phyloP scores from a whole-genome alignment of 2,888 invertebrate genomes.

The Doris montereyensis region DNA sequence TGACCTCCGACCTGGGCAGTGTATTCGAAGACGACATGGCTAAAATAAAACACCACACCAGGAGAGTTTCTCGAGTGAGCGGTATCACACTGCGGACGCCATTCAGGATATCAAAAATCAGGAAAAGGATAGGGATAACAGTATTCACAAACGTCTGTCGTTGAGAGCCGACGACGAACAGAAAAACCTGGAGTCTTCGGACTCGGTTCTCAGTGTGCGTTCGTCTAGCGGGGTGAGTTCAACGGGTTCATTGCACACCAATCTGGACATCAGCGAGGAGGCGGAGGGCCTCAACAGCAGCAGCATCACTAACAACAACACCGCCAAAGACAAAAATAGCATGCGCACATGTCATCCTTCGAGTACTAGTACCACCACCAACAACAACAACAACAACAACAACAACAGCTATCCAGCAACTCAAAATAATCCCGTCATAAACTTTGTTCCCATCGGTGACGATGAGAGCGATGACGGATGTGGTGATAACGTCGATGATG shows the following conservation, averaged over 20 bases:
- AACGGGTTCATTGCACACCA: conserved; percentile 72
- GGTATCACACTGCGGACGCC: conserved; percentile 80
- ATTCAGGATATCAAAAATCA: conserved; percentile 77
- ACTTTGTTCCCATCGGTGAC: too few species aligned
- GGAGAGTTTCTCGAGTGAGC: conserved; percentile 64
- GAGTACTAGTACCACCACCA: too few species aligned
- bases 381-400: too few species aligned
- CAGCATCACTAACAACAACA: too few species aligned
- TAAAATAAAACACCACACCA: conserved; percentile 63
- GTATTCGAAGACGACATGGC: conserved; percentile 29
- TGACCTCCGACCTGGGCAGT: background rate
- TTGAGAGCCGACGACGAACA: conserved; percentile 75
- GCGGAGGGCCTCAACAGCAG: conserved; percentile 41
- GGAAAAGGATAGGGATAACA: conserved; percentile 63
- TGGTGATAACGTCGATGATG: conserved; percentile 45
- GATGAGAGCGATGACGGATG: conserved; percentile 44
- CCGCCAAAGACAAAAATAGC: too few species aligned
- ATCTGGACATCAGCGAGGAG: conserved; percentile 65
- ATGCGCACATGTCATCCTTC: too few species aligned
- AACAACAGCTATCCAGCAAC: too few species aligned
- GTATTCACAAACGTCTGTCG: conserved; percentile 78
- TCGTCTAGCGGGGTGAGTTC: conserved; percentile 75
- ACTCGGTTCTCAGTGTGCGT: conserved; percentile 73
- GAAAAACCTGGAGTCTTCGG: conserved; percentile 62
- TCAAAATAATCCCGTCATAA: too few species aligned